Percentiles rank a stretch among this genome's conserved stretches.
Evolutionary conservation across 2,113 vertebrate genomes (phyloP).

Genomic region (Varanus salvator): DNA sequence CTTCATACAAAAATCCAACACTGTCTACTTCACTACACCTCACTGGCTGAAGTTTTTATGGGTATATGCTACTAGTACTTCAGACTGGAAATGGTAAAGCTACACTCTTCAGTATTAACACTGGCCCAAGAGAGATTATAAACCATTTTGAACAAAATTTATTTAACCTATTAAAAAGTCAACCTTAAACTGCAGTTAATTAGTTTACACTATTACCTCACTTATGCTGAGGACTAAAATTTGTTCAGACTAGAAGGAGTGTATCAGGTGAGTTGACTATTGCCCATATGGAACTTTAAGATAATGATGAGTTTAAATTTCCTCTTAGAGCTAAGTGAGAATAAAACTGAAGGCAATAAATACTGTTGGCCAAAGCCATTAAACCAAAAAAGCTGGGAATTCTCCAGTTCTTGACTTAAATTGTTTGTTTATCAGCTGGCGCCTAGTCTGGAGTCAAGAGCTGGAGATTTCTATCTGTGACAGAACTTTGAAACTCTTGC

Average conservation of each 20-base stretch:
- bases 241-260: constrained; percentile 65
- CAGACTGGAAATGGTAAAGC: constrained; percentile 75
- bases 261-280: constrained; percentile 80
- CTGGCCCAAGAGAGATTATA: constrained; percentile 80
- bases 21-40: background rate
- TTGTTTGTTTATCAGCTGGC: constrained; percentile 90
- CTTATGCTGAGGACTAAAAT: constrained; percentile 70
- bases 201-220: constrained; percentile 81
- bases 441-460: constrained; percentile 89
- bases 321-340: constrained; percentile 89
- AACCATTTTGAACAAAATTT: constrained; percentile 83
- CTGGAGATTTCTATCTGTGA: constrained; percentile 91
- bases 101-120: constrained; percentile 79
- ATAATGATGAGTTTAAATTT: constrained; percentile 88
- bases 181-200: constrained; percentile 79
- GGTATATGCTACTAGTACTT: constrained; percentile 67
- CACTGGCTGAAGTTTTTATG: constrained; percentile 51
- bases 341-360: constrained; percentile 91
- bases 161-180: constrained; percentile 82
- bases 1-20: constrained; percentile 2
- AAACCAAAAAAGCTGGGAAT: constrained; percentile 89
- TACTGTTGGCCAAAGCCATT: constrained; percentile 85
- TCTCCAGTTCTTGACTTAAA: constrained; percentile 89
- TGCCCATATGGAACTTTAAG: constrained; percentile 82
- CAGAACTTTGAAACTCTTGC: constrained; percentile 86